A percentile compares a stretch with the other conserved stretches of the same genome.
Evolutionary conservation across 2,888 invertebrate genomes (phyloP).

Genomic region (Lissonota sp.): DNA sequence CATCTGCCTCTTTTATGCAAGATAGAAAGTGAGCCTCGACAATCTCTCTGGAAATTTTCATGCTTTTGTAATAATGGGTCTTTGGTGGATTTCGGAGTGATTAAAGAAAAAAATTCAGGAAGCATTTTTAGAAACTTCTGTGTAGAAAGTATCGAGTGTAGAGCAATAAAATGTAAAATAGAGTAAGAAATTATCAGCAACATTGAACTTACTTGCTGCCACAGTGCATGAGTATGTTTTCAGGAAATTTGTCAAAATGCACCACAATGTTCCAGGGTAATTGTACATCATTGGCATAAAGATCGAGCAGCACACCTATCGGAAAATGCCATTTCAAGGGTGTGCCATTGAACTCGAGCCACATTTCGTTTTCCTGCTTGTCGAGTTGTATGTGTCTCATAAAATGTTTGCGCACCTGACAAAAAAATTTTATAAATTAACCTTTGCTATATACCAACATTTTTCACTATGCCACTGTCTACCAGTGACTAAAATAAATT

Average conservation of each 20-base stretch:
- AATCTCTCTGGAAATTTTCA: constrained; percentile 88
- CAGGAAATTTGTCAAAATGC: constrained; percentile 98
- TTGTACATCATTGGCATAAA: constrained; percentile 88
- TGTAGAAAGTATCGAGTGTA: neutral
- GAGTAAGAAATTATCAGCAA: neutral
- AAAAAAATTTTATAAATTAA: neutral
- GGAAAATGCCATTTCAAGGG: constrained; percentile 96
- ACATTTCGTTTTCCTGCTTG: constrained; percentile 94
- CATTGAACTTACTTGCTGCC: constrained; percentile 88
- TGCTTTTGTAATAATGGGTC: too few species aligned
- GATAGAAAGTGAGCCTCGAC: constrained; percentile 98
- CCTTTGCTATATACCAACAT: too few species aligned
- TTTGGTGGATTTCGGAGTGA: too few species aligned
- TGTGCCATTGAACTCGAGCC: constrained; percentile 96
- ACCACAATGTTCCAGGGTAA: constrained; percentile 97
- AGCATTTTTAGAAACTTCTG: too few species aligned
- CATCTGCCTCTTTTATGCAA: constrained; percentile 98
- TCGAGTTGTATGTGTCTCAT: constrained; percentile 90
- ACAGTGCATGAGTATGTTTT: constrained; percentile 94
- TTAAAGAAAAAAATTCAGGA: too few species aligned
- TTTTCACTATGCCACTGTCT: neutral
- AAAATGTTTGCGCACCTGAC: constrained; percentile 94
- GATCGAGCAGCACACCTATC: constrained; percentile 94
- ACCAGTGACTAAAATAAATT: too few species aligned
- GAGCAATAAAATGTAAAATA: neutral